A percentile compares a stretch with the other conserved stretches of the same genome.
Conservation (phyloP, 2,113 vertebrate genomes). For the Urocynchramus pylzowi region DNA sequence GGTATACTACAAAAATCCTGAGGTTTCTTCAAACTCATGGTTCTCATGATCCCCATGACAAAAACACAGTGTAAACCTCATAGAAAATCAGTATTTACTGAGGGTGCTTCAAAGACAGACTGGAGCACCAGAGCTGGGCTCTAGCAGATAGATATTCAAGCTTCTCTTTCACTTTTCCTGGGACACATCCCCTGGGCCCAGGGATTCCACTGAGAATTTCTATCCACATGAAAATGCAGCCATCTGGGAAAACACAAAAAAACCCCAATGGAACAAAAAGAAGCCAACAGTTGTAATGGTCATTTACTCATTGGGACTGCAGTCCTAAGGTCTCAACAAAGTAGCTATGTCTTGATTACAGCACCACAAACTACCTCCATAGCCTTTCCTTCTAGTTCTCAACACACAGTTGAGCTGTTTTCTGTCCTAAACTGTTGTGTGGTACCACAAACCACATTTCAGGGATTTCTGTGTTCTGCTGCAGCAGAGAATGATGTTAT, state of each 20-base stretch:
- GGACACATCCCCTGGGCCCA: not conserved
- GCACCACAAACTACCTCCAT: not conserved
- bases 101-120: not conserved
- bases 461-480: not conserved
- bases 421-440: not conserved
- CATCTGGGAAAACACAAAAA: not conserved
- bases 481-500: not conserved
- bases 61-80: not conserved
- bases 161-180: not conserved
- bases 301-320: not conserved
- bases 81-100: not conserved
- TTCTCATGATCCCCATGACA: not conserved
- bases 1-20: not conserved
- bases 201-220: not conserved
- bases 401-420: not conserved
- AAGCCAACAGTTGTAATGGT: not conserved
- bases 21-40: not conserved
- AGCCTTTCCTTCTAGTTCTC: not conserved
- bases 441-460: not conserved
- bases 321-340: not conserved
- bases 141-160: not conserved
- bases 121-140: not conserved
- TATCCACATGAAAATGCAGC: not conserved
- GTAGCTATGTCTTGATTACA: not conserved
- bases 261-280: not conserved